Conservation (phyloP, 2,113 vertebrate species). For the Antechinus flavipes region DNA sequence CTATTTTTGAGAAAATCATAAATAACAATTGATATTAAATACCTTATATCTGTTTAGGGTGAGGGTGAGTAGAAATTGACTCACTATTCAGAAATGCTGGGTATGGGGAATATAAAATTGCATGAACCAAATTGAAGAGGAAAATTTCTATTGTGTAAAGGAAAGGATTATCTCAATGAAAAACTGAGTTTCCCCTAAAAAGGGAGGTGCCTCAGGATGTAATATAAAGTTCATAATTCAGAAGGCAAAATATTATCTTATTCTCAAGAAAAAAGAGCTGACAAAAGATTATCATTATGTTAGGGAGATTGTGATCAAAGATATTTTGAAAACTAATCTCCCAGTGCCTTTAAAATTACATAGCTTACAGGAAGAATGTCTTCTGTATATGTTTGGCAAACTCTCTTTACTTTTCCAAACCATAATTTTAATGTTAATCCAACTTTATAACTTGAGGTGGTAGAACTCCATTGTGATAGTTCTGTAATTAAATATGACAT, state of each 20-base stretch:
- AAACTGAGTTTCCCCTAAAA: neutral
- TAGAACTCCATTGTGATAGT: neutral
- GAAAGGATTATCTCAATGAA: neutral
- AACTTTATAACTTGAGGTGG: neutral
- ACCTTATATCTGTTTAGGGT: neutral
- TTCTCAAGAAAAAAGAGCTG: neutral
- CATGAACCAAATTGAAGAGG: neutral
- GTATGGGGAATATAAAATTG: neutral
- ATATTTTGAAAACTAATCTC: neutral
- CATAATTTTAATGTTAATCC: neutral
- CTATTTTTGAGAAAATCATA: neutral
- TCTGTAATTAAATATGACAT: neutral
- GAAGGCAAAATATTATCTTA: neutral
- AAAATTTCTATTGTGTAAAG: neutral
- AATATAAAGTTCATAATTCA: neutral
- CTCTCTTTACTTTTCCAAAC: neutral
- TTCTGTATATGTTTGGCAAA: neutral
- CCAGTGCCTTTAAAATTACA: neutral
- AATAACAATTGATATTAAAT: neutral
- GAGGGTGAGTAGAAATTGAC: neutral
- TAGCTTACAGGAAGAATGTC: neutral
- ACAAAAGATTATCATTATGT: neutral
- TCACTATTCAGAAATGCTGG: neutral
- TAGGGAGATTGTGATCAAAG: neutral
- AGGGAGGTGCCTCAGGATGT: neutral